Conservation (phyloP, 2,797 vertebrate species). For the Chanos chanos region DNA sequence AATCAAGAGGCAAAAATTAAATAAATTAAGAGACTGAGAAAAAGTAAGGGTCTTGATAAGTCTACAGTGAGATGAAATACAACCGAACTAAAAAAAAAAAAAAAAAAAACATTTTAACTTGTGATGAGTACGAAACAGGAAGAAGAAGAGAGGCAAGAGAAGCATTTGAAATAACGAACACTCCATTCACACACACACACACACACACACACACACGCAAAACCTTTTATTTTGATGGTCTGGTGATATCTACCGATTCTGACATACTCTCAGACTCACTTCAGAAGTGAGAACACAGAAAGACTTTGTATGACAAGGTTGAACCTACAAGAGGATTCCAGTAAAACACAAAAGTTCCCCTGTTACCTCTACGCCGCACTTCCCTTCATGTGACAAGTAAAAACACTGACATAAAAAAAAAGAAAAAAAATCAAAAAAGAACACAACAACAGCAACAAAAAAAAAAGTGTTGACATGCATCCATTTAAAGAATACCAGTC, state of each 20-base stretch:
- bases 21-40: conserved; percentile 3
- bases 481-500: conserved; percentile 44
- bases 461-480: conserved; percentile 42
- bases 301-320: conserved; percentile 53
- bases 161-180: conserved; percentile 36
- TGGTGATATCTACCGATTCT: conserved; percentile 50
- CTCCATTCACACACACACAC: no score
- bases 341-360: conserved; percentile 1
- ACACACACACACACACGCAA: no score
- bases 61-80: conserved; percentile 15
- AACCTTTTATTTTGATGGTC: conserved; percentile 52
- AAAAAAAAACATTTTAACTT: conserved; percentile 40
- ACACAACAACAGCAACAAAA: conserved; percentile 36
- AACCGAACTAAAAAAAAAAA: neutral
- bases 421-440: no score
- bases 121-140: conserved; percentile 27
- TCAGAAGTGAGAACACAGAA: conserved; percentile 58
- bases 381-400: conserved; percentile 41
- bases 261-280: conserved; percentile 65
- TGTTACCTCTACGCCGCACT: conserved; percentile 16
- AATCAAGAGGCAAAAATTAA: neutral
- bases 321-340: conserved; percentile 7
- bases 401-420: no score
- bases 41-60: conserved; percentile 20
- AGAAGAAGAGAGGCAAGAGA: neutral